Conservation (phyloP, 2,113 vertebrate species). For the Heteronetta atricapilla region DNA sequence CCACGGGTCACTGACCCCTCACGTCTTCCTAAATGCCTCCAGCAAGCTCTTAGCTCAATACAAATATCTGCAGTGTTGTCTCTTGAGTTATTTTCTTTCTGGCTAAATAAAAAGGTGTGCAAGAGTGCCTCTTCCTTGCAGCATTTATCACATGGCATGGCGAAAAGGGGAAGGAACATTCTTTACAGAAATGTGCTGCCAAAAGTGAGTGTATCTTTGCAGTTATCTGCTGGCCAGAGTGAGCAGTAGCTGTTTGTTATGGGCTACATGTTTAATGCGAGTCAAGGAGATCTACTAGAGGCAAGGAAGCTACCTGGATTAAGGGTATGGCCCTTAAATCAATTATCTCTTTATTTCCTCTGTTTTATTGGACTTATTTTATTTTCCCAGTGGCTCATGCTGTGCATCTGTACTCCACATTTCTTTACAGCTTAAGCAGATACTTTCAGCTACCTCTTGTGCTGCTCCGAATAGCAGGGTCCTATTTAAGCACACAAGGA, state of each 20-base stretch:
- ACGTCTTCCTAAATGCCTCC: not conserved
- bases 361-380: not conserved
- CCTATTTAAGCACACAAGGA: conserved; percentile 46
- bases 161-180: not conserved
- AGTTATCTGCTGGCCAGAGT: not conserved
- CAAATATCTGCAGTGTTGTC: not conserved
- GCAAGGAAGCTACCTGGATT: not conserved
- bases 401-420: not conserved
- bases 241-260: not conserved
- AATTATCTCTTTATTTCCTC: not conserved
- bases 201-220: not conserved
- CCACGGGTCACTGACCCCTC: not conserved
- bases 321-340: not conserved
- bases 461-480: conserved; percentile 46
- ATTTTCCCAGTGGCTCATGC: not conserved
- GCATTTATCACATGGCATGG: not conserved
- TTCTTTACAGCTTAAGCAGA: conserved; percentile 15
- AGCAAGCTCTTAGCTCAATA: not conserved
- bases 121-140: not conserved
- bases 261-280: not conserved
- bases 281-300: not conserved
- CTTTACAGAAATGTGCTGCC: not conserved
- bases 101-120: not conserved
- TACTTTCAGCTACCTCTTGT: conserved; percentile 10
- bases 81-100: not conserved